These are phyloP conservation scores for Shargacucullia verbasci DNA, from an alignment of 2,888 invertebrate species.

Conservation along the genomic window DNA sequence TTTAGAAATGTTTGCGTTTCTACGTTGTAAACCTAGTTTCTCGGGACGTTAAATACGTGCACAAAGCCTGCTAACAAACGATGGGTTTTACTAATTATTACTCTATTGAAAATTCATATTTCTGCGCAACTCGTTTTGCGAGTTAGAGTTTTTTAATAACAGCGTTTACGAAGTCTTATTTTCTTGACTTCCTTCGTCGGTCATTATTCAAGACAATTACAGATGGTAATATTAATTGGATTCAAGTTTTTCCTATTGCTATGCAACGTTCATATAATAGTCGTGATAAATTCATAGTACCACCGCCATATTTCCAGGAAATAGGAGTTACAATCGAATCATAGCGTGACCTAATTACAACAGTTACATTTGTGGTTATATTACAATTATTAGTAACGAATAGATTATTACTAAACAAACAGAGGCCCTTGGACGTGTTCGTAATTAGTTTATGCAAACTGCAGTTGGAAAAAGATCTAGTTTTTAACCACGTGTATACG, in stretches of 20 bases:
- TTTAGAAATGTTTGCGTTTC: slow-evolving; percentile 83
- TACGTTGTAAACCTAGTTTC: slow-evolving; percentile 85
- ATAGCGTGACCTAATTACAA: slow-evolving; percentile 60
- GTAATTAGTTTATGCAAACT: slow-evolving; percentile 70
- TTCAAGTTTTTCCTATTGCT: slow-evolving; percentile 61
- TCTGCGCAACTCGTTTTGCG: slow-evolving; percentile 26
- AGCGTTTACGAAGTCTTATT: slow-evolving; percentile 36
- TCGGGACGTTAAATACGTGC: slow-evolving; percentile 60
- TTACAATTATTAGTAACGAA: slow-evolving; percentile 61
- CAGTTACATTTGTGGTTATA: slow-evolving; percentile 59
- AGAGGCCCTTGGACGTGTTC: slow-evolving; percentile 58
- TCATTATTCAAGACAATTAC: slow-evolving; percentile 46
- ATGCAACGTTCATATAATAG: slow-evolving; percentile 50
- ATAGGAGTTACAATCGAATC: slow-evolving; percentile 65
- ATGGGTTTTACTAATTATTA: slow-evolving; percentile 49
- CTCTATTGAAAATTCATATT: slow-evolving; percentile 49
- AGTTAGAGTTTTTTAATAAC: slow-evolving; percentile 24
- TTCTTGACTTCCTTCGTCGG: slow-evolving; percentile 40
- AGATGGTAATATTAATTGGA: slow-evolving; percentile 52
- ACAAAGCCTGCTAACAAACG: slow-evolving; percentile 54
- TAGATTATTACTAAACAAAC: slow-evolving; percentile 64
- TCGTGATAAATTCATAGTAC: slow-evolving; percentile 66
- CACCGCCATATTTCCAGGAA: slow-evolving; percentile 67
- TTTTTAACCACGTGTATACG: slow-evolving; percentile 71
- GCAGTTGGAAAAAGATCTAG: slow-evolving; percentile 69